Conservation (phyloP, 2,797 vertebrate genomes). For the Labeo calbasu region DNA sequence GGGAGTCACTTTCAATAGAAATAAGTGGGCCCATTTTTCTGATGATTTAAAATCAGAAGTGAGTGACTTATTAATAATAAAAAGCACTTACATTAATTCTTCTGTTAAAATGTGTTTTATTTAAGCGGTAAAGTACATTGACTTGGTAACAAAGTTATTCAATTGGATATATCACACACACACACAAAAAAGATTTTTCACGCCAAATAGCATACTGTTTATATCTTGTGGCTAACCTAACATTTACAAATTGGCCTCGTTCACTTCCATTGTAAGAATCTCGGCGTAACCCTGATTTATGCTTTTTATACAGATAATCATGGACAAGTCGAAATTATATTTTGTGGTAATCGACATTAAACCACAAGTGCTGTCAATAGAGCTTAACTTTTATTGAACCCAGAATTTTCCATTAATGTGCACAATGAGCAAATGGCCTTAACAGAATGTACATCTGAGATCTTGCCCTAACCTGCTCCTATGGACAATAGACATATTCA, state of each 20-base stretch:
- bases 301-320: not conserved
- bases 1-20: not conserved
- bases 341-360: too few species aligned
- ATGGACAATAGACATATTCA: constrained; percentile 64
- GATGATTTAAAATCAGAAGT: not conserved
- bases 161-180: not conserved
- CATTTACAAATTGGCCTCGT: not conserved
- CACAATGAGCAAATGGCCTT: constrained; percentile 19
- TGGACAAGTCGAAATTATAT: not conserved
- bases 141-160: not conserved
- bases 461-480: constrained; percentile 44
- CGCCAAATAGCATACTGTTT: not conserved
- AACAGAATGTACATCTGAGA: constrained; percentile 46
- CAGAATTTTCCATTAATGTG: constrained; percentile 10
- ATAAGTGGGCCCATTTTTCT: not conserved
- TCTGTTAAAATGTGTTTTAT: not conserved
- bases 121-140: not conserved
- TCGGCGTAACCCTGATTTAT: not conserved
- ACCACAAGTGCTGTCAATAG: not conserved
- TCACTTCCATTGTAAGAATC: not conserved
- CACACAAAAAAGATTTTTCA: not conserved
- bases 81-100: not conserved
- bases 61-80: not conserved
- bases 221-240: not conserved
- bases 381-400: constrained; percentile 8